Conservation (phyloP, 2,797 vertebrate genomes). For the Hirundo rustica region DNA sequence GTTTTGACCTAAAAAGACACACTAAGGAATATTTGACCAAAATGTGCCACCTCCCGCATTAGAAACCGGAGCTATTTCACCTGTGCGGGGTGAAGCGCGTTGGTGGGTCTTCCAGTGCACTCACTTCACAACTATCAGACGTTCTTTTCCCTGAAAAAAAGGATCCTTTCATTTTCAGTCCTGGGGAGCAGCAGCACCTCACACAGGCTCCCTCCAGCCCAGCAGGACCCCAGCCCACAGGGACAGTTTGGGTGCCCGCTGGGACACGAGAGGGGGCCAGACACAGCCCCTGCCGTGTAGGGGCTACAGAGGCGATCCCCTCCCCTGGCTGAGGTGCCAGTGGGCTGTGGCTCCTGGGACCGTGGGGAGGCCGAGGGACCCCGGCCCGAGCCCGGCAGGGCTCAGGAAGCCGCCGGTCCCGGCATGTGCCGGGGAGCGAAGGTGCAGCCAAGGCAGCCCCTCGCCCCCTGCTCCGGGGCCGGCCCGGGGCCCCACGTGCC, state of each 20-base stretch:
- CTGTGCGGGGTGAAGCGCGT: slow-evolving; percentile 29
- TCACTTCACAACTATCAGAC: slow-evolving; percentile 49
- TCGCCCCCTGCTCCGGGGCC: neutral
- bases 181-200: neutral
- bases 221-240: accelerated
- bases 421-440: neutral
- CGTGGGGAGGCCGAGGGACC: neutral
- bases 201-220: neutral
- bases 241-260: neutral
- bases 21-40: neutral
- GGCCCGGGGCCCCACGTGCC: neutral
- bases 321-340: neutral
- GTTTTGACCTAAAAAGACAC: neutral
- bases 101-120: slow-evolving; percentile 20
- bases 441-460: neutral
- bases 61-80: slow-evolving; percentile 2
- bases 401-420: neutral
- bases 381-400: neutral
- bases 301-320: neutral
- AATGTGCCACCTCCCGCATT: neutral
- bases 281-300: accelerated
- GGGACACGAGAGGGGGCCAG: neutral
- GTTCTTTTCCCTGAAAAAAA: slow-evolving; percentile 28
- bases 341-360: neutral
- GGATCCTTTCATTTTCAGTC: slow-evolving; percentile 6